Base-by-base conservation (phyloP, 2,888 invertebrate species). In the Mythimna lalbum region DNA sequence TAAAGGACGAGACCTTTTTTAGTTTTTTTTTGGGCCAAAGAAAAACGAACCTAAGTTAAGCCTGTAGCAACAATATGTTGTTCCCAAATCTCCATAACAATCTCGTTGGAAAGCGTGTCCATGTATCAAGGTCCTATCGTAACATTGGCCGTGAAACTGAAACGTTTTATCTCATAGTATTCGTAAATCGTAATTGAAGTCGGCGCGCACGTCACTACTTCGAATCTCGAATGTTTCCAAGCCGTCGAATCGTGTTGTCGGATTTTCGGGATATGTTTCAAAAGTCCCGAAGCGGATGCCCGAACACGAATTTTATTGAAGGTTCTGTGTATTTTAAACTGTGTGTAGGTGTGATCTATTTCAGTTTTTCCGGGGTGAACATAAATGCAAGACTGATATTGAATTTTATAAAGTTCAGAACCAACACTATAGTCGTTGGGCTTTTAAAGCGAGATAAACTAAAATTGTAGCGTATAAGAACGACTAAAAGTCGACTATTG, bases 141-240 rank as follows among this genome's bases (percentile, higher is more conserved):
- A 79, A 74, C 83, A 81, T 76, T 85, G 85, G 67, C 85, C 85
- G 74, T 83, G 83, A 86, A 85, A 78, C 55, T 63, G 60, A 66
- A 67, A 66, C 69, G 64, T 69, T 77, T 76, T 80, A 81, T 83
- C 76, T 65, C 31, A 33, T 23, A 66, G 70, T 71, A 53, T 76
- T 65, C 64, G 71, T 78, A 80, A 83, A 80, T 68, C 62, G 78
- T 85, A 74, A 83, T 84, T 73, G 77, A 73, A 73, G 62, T 36
- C 43, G n/a, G 33, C 66, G 43, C 33, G 57, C 55, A 70, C 77
- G 69, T 84, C 80, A 83, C 53, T 50, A 12, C 36, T 56, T 64
- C 61, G 57, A 33, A n/a, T 31, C 56, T 63, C 62, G 55, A 43
- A 73, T 56, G 63, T 59, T 67, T 60, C 53, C 23, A 23, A 59